Evolutionary conservation across 1,140 invertebrate species (phyloP), one percentile per base, ranked within the genome.

Genomic region (Drosophila paulistorum): DNA sequence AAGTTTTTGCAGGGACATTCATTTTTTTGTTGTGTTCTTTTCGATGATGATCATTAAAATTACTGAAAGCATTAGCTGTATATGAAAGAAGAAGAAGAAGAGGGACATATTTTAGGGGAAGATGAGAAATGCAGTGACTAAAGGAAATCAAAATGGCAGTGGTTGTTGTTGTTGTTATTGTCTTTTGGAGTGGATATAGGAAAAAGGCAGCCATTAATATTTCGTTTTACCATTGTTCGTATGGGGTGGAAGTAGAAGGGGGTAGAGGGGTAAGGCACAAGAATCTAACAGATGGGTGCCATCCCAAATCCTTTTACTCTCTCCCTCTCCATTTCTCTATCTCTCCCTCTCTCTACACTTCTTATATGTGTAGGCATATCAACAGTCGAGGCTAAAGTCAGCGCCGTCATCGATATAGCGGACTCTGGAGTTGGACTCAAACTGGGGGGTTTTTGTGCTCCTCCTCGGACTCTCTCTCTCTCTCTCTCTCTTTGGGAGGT

Each of bases 371-470:
- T 55, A 55, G 61, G 71, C 60, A 69, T 69, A 71, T 78, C 66
- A 83, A 81, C 69, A 81, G 84, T 86, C 83, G 83, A 77, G 78
- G 74, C 79, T 79, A 87, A 86, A 87, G 82, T 86, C 83, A 87
- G 71, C 82, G 79, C 45, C 82, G 81, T 82, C 82, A 86, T 87
- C 83, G 82, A 86, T 86, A 87, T 76, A 67, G 71, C 54, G 80
- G 81, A 39, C 20, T 17, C 17, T 11, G 65, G 11, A 39, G 10
- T 39, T 11, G 37, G 11, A 39, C 37, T 39, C 37, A 11, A 39
- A 7, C 45, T 66, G 41, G 62, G 54, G 45, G 13, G 45, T n/a
- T 51, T 51, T 10, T 33, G 7, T 26, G 9, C 57, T 37, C 33
- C 45, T 51, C 45, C 17, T 51, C 33, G 55, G 55, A 58, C 55